phyloP scores from a whole-genome alignment of 2,888 invertebrate species.

The Chrysina gloriosa region DNA sequence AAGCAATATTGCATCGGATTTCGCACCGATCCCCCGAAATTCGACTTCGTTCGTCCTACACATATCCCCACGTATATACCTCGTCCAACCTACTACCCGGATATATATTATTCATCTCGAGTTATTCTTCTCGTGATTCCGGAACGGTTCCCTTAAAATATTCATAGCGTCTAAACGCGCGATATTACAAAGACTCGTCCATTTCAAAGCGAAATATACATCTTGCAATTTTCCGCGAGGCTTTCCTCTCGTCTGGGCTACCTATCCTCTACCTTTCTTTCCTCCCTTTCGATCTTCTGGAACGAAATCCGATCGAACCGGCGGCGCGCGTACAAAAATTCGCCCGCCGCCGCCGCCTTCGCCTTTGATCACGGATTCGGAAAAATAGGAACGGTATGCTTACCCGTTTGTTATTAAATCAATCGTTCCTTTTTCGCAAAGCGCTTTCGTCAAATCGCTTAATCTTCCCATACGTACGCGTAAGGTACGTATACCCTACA shows the following conservation, averaged over 20 bases:
- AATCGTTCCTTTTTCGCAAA: constrained; percentile 23
- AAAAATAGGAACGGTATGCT: constrained; percentile 40
- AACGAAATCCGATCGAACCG: constrained; percentile 31
- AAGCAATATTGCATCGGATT: no score
- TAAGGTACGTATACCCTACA: no score
- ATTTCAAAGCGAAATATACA: constrained; percentile 39
- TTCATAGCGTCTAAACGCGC: constrained; percentile 36
- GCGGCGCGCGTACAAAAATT: constrained; percentile 25
- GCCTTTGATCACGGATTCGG: constrained; percentile 33
- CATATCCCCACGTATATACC: not conserved
- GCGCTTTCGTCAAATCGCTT: constrained; percentile 32
- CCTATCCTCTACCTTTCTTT: constrained; percentile 22
- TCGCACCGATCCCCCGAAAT: no score
- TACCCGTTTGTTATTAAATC: constrained; percentile 41
- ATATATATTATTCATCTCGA: constrained; percentile 21
- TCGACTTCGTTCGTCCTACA: not conserved
- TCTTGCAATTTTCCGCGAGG: constrained; percentile 19
- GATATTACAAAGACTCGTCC: constrained; percentile 38
- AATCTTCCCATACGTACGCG: not conserved
- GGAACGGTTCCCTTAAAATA: constrained; percentile 32
- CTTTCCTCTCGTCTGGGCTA: not conserved
- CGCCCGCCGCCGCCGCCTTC: not conserved
- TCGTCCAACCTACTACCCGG: not conserved
- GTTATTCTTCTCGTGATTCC: constrained; percentile 31
- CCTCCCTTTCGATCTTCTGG: not conserved